A percentile compares a stretch with the other conserved stretches of the same genome.
Evolutionary conservation across 2,113 vertebrate genomes (phyloP).

Genomic region (Globicephala melas): DNA sequence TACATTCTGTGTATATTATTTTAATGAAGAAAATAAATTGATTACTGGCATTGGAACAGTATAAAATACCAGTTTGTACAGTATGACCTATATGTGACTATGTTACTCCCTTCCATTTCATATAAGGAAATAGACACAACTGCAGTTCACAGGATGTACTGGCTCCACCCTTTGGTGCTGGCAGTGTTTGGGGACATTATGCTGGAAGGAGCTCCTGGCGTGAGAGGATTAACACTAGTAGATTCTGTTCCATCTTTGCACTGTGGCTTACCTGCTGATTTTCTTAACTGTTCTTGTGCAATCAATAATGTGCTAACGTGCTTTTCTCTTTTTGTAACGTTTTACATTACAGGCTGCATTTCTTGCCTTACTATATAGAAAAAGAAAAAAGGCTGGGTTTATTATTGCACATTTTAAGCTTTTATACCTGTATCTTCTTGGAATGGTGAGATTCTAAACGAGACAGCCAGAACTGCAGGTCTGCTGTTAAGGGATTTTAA

Average conservation of each 20-base stretch:
- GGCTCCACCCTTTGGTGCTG: slow-evolving; percentile 65
- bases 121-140: slow-evolving; percentile 41
- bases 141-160: slow-evolving; percentile 55
- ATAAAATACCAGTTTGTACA: slow-evolving; percentile 88
- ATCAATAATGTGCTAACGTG: slow-evolving; percentile 74
- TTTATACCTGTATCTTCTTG: slow-evolving; percentile 75
- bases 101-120: slow-evolving; percentile 75
- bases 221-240: slow-evolving; percentile 77
- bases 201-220: slow-evolving; percentile 35
- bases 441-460: slow-evolving; percentile 71
- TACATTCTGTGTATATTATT: slow-evolving; percentile 96
- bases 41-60: slow-evolving; percentile 86
- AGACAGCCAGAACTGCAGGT: slow-evolving; percentile 43
- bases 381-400: slow-evolving; percentile 78
- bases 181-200: slow-evolving; percentile 8
- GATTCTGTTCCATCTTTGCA: slow-evolving; percentile 71
- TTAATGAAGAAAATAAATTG: slow-evolving; percentile 93
- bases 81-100: slow-evolving; percentile 80
- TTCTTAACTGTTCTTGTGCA: slow-evolving; percentile 73
- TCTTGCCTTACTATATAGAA: slow-evolving; percentile 74
- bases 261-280: slow-evolving; percentile 73
- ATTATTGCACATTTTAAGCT: slow-evolving; percentile 79
- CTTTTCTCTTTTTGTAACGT: slow-evolving; percentile 75
- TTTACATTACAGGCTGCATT: slow-evolving; percentile 78
- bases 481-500: slow-evolving; percentile 80